phyloP scores from a whole-genome alignment of 1,140 invertebrate species.

The Caerostris extrusa region DNA sequence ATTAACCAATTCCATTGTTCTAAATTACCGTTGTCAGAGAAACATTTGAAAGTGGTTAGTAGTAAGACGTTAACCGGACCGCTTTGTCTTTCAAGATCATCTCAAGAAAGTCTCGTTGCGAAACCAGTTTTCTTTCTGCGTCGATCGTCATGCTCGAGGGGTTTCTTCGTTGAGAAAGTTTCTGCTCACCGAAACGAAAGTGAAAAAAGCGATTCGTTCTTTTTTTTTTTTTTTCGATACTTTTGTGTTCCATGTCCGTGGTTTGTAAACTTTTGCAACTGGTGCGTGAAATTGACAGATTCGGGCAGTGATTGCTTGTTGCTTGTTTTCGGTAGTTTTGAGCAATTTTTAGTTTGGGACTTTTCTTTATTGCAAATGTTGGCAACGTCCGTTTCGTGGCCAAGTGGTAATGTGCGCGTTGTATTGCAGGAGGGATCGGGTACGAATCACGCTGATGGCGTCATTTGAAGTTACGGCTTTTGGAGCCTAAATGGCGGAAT shows the following conservation, averaged over 20 bases:
- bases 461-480: too few relatives aligned
- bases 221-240: not conserved
- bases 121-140: not conserved
- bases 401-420: too few relatives aligned
- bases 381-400: too few relatives aligned
- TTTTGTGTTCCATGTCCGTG: not conserved
- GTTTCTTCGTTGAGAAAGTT: not conserved
- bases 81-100: conserved; percentile 20
- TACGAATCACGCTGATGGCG: too few relatives aligned
- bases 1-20: not conserved
- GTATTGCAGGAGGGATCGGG: too few relatives aligned
- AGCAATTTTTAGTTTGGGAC: not conserved
- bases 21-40: not conserved
- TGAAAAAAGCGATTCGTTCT: not conserved
- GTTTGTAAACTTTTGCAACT: not conserved
- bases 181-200: not conserved
- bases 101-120: not conserved
- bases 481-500: too few relatives aligned
- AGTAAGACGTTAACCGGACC: not conserved
- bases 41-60: not conserved
- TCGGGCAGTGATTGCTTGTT: not conserved
- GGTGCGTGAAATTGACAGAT: not conserved
- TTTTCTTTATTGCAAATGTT: not conserved
- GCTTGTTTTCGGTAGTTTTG: not conserved
- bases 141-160: not conserved